Evolutionary conservation across 2,888 invertebrate genomes (phyloP).

Genomic region (Agriopis leucophaearia): DNA sequence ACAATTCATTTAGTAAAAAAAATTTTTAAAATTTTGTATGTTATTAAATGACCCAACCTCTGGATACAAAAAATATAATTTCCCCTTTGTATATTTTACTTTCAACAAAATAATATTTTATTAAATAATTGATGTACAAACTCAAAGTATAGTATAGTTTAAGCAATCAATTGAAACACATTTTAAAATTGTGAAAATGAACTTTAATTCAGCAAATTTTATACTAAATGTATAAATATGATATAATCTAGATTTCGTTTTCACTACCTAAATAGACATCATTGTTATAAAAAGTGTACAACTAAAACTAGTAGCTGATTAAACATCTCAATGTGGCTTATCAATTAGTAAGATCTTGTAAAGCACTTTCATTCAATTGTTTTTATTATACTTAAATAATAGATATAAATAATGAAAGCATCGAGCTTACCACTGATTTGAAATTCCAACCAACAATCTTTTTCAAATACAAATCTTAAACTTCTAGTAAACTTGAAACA

Average conservation of each 20-base stretch:
- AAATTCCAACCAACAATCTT: constrained; percentile 82
- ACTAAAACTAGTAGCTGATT: constrained; percentile 86
- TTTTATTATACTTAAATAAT: constrained; percentile 85
- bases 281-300: constrained; percentile 87
- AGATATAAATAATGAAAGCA: constrained; percentile 84
- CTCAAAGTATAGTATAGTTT: neutral
- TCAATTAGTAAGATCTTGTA: constrained; percentile 85
- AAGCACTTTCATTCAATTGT: constrained; percentile 84
- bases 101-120: too few relatives aligned
- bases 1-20: neutral
- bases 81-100: neutral
- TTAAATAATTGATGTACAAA: neutral
- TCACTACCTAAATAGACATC: constrained; percentile 86
- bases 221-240: constrained; percentile 87
- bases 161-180: constrained; percentile 25
- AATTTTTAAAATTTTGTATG: neutral
- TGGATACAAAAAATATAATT: too few relatives aligned
- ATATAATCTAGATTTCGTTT: constrained; percentile 86
- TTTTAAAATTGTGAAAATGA: constrained; percentile 85
- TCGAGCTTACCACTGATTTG: constrained; percentile 82
- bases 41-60: too few relatives aligned
- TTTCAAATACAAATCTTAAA: constrained; percentile 83
- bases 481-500: constrained; percentile 86
- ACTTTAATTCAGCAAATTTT: constrained; percentile 87
- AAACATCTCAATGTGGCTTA: constrained; percentile 86